A percentile compares a stretch with the other conserved stretches of the same genome.
Conservation (phyloP, 2,888 invertebrate genomes). For the Hyppa rectilinea region DNA sequence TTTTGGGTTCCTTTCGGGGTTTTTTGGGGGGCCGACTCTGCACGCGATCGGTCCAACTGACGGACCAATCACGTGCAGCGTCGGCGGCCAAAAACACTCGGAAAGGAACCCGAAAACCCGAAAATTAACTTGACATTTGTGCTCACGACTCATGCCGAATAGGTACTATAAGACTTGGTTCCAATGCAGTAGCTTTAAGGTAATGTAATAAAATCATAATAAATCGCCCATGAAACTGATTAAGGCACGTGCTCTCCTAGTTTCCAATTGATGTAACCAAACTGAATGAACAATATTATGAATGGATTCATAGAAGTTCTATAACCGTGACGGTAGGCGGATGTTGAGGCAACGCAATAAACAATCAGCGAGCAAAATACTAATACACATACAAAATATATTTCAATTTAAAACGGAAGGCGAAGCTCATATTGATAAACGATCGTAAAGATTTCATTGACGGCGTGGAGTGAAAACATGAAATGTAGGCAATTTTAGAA, state of each 20-base stretch:
- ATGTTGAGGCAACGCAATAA: slow-evolving; percentile 47
- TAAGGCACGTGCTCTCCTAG: background rate
- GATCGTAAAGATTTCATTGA: slow-evolving; percentile 38
- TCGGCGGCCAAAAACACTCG: too few relatives aligned
- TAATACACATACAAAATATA: slow-evolving; percentile 32
- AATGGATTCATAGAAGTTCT: slow-evolving; percentile 54
- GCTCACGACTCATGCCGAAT: too few relatives aligned
- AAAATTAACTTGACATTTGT: too few relatives aligned
- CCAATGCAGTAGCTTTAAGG: too few relatives aligned
- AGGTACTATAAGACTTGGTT: too few relatives aligned
- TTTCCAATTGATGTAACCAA: slow-evolving; percentile 20
- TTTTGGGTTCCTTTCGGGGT: too few relatives aligned
- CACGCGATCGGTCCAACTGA: too few relatives aligned
- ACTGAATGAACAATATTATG: slow-evolving; percentile 54
- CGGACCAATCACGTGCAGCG: too few relatives aligned
- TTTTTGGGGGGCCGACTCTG: too few relatives aligned
- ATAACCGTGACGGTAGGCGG: slow-evolving; percentile 52
- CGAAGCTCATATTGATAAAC: slow-evolving; percentile 28
- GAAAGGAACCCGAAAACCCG: too few relatives aligned
- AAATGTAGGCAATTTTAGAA: slow-evolving; percentile 15
- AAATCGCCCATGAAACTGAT: background rate
- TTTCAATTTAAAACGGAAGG: slow-evolving; percentile 52
- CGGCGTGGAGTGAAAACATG: slow-evolving; percentile 21
- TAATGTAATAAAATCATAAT: background rate
- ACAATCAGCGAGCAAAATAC: slow-evolving; percentile 44